Conservation (phyloP, 2,888 invertebrate genomes). For the Neoascia interrupta region DNA sequence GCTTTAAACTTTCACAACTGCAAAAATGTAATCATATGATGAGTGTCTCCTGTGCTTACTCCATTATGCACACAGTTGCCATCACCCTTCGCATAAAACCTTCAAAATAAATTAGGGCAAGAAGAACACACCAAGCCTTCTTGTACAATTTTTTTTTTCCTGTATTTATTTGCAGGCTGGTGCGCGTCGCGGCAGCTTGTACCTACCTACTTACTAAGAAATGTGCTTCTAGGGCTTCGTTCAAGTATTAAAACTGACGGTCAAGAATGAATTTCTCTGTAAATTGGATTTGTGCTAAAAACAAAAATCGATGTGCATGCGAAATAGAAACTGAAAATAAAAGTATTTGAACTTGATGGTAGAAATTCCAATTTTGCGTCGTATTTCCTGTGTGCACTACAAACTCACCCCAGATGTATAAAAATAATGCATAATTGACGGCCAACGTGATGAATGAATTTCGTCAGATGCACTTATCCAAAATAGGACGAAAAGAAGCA, state of each 20-base stretch:
- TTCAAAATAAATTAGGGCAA: slow-evolving; percentile 29
- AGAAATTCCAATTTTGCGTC: background rate
- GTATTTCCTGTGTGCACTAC: background rate
- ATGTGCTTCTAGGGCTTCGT: slow-evolving; percentile 42
- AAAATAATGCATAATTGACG: too few relatives aligned
- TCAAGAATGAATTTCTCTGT: slow-evolving; percentile 49
- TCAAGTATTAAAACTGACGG: slow-evolving; percentile 44
- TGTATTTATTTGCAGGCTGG: slow-evolving; percentile 14
- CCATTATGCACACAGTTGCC: too few relatives aligned
- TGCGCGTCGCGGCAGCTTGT: too few relatives aligned
- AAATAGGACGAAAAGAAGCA: too few relatives aligned
- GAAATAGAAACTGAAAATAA: too few relatives aligned
- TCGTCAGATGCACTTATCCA: too few relatives aligned
- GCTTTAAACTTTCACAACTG: too few relatives aligned
- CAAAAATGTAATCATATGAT: too few relatives aligned
- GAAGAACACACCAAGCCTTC: slow-evolving; percentile 9
- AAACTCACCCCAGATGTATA: background rate
- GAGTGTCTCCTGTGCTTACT: too few relatives aligned
- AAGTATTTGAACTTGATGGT: slow-evolving; percentile 53
- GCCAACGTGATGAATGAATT: background rate
- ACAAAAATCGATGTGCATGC: slow-evolving; percentile 54
- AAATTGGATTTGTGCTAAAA: slow-evolving; percentile 57
- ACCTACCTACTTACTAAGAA: slow-evolving; percentile 1
- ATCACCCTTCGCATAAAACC: slow-evolving; percentile 4
- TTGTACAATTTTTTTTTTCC: background rate